A percentile compares a stretch with the other conserved stretches of the same genome.
phyloP scores from a whole-genome alignment of 2,797 vertebrate genomes.

The Coregonus sp. region DNA sequence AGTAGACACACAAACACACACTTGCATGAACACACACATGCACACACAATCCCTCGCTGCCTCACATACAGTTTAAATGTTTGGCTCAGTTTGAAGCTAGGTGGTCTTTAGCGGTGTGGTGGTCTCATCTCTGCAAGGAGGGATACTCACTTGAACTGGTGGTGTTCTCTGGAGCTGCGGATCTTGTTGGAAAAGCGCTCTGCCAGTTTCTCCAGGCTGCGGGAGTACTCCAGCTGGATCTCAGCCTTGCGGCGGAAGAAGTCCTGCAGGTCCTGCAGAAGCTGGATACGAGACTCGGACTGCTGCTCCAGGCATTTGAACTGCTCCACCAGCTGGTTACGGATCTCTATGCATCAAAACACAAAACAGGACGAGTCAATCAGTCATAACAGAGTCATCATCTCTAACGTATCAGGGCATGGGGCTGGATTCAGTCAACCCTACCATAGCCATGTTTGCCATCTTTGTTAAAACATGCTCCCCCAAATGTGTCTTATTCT shows the following conservation, averaged over 20 bases:
- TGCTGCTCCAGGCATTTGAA: constrained; percentile 99
- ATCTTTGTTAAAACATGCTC: no score
- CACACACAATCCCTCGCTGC: not conserved
- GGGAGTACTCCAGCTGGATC: constrained; percentile 95
- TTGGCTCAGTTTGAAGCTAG: not conserved
- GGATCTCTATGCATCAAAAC: constrained; percentile 84
- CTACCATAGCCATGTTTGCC: constrained; percentile 7
- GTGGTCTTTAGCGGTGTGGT: not conserved
- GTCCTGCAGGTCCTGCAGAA: constrained; percentile 98
- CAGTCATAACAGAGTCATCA: not conserved
- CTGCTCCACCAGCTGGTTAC: constrained; percentile 95
- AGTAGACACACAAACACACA: not conserved
- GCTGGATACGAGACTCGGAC: constrained; percentile 93
- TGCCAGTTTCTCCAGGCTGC: constrained; percentile 95
- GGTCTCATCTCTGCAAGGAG: not conserved
- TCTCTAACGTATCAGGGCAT: constrained; percentile 6
- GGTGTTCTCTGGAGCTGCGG: constrained; percentile 93
- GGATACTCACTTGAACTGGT: constrained; percentile 90
- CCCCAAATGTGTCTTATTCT: no score
- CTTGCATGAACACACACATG: constrained; percentile 2
- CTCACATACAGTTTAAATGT: no score
- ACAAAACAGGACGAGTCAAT: constrained; percentile 21
- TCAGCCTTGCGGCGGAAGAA: constrained; percentile 98
- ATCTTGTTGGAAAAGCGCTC: constrained; percentile 98
- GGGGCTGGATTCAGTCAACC: constrained; percentile 15